phyloP scores from a whole-genome alignment of 2,113 vertebrate species.

The Neolamprologus ventralis region DNA sequence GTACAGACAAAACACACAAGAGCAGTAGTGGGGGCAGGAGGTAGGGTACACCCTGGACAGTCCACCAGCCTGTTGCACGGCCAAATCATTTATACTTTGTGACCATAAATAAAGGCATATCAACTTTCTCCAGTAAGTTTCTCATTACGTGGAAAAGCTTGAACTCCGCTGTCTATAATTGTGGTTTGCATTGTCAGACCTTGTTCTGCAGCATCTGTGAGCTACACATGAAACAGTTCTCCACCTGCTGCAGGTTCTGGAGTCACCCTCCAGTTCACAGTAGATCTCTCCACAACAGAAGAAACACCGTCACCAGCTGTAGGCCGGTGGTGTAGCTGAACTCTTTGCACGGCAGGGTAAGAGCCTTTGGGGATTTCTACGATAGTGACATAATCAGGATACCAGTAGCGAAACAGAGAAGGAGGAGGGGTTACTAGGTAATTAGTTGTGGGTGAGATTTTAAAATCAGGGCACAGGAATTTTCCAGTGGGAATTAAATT shows the following conservation, averaged over 20 bases:
- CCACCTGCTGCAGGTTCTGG: not conserved
- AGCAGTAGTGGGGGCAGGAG: not conserved
- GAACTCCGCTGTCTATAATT: not conserved
- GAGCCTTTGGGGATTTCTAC: not conserved
- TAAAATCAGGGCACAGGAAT: not conserved
- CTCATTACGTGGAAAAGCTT: not conserved
- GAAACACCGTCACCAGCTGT: not conserved
- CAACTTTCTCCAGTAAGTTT: not conserved
- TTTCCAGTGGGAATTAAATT: not conserved
- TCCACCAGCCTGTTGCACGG: not conserved
- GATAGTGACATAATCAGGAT: not conserved
- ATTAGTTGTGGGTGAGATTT: not conserved
- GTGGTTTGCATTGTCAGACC: not conserved
- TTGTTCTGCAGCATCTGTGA: not conserved
- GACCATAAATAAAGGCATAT: not conserved
- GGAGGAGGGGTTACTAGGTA: not conserved
- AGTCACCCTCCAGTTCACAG: not conserved
- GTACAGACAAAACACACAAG: not conserved
- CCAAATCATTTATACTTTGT: not conserved
- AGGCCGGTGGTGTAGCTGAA: not conserved
- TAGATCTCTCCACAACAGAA: not conserved
- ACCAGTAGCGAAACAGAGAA: accelerated
- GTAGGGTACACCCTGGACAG: not conserved
- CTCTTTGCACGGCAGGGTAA: not conserved
- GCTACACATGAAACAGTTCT: not conserved